phyloP scores from a whole-genome alignment of 2,113 vertebrate species.

The Cricetomys ansorgei region DNA sequence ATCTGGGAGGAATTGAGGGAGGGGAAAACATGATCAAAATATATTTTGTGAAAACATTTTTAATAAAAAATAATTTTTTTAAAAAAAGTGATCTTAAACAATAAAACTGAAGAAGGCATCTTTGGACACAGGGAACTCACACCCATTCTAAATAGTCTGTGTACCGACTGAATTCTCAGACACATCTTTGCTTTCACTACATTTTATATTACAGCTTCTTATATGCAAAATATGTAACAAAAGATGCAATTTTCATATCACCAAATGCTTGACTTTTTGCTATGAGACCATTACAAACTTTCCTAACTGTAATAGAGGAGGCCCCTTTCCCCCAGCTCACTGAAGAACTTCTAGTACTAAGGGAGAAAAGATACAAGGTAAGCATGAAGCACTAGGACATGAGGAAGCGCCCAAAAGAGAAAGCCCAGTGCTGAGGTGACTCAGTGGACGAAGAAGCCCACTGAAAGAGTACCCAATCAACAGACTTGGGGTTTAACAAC shows the following conservation, averaged over 20 bases:
- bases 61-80: no score
- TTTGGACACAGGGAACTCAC: background rate
- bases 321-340: background rate
- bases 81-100: no score
- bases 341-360: background rate
- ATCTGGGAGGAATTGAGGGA: no score
- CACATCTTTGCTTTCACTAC: background rate
- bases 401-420: background rate
- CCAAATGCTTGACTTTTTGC: background rate
- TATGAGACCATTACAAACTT: background rate
- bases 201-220: background rate
- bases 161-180: background rate
- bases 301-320: background rate
- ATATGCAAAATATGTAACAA: background rate
- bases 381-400: background rate
- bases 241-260: background rate
- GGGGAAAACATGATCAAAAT: no score
- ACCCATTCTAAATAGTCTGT: background rate
- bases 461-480: background rate
- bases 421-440: background rate
- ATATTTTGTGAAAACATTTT: no score
- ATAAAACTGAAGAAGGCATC: background rate
- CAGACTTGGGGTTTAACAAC: background rate
- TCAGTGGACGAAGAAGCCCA: background rate
- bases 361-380: background rate